phyloP scores from a whole-genome alignment of 1,140 invertebrate species.

The Aethina tumida region DNA sequence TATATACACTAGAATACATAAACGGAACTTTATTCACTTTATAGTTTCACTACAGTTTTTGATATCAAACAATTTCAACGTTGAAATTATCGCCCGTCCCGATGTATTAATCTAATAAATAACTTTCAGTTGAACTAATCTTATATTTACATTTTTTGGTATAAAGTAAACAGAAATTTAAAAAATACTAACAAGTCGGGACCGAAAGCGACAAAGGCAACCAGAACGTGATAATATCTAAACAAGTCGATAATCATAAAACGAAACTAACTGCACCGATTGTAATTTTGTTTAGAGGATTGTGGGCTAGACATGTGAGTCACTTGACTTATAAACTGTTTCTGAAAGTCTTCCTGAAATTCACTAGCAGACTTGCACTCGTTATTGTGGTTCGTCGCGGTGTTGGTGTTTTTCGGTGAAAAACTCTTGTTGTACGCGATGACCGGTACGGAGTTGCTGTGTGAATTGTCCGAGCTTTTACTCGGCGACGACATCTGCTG shows the following conservation, averaged over 20 bases:
- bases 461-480: slow-evolving; percentile 16
- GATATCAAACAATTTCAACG: too few relatives aligned
- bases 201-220: too few relatives aligned
- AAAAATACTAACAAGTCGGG: too few relatives aligned
- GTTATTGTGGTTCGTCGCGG: slow-evolving; percentile 4
- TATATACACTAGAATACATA: too few relatives aligned
- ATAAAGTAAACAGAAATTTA: too few relatives aligned
- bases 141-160: too few relatives aligned
- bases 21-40: too few relatives aligned
- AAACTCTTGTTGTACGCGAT: slow-evolving; percentile 34
- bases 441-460: slow-evolving; percentile 29
- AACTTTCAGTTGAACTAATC: too few relatives aligned
- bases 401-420: slow-evolving; percentile 18
- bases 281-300: slow-evolving; percentile 18
- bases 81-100: too few relatives aligned
- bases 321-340: slow-evolving; percentile 28
- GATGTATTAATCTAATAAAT: too few relatives aligned
- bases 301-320: slow-evolving; percentile 16
- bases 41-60: too few relatives aligned
- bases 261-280: slow-evolving; percentile 28
- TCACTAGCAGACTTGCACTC: slow-evolving; percentile 12
- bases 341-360: slow-evolving; percentile 34
- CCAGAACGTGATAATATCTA: too few relatives aligned
- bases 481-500: slow-evolving; percentile 28
- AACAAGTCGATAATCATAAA: slow-evolving; percentile 15